Evolutionary conservation across 1,140 invertebrate species (phyloP).

Genomic region (Acromyrmex heyeri): DNA sequence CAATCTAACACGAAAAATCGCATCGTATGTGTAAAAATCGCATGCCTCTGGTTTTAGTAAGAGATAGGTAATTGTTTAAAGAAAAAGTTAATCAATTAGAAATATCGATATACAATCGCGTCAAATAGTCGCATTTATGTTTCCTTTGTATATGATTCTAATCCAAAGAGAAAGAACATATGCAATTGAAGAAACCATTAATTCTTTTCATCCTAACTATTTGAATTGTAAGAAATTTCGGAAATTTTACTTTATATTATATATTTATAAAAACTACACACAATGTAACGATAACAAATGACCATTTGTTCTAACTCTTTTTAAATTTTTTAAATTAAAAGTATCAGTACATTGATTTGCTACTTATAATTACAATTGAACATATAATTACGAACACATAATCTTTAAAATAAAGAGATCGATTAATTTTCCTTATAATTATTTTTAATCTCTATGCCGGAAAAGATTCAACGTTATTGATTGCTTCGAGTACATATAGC

Average conservation of each 20-base stretch:
- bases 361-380: slow-evolving; percentile 2
- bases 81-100: slow-evolving; percentile 2
- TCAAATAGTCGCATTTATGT: neutral
- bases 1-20: too few relatives aligned
- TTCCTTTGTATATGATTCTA: slow-evolving; percentile 1
- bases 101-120: slow-evolving; percentile 11
- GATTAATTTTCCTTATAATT: slow-evolving; percentile 27
- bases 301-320: slow-evolving; percentile 9
- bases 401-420: slow-evolving; percentile 15
- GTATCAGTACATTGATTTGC: slow-evolving; percentile 27
- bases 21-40: too few relatives aligned
- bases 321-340: slow-evolving; percentile 2
- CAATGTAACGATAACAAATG: slow-evolving; percentile 12
- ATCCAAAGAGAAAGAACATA: slow-evolving; percentile 24
- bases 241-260: neutral
- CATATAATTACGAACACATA: slow-evolving; percentile 19
- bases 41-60: neutral
- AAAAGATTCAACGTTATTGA: neutral
- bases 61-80: slow-evolving; percentile 9
- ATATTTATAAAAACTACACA: neutral
- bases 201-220: neutral
- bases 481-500: slow-evolving; percentile 15
- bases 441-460: slow-evolving; percentile 15
- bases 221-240: slow-evolving; percentile 18
- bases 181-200: neutral